Conservation (phyloP, 2,113 vertebrate species). For the Bubalus kerabau region DNA sequence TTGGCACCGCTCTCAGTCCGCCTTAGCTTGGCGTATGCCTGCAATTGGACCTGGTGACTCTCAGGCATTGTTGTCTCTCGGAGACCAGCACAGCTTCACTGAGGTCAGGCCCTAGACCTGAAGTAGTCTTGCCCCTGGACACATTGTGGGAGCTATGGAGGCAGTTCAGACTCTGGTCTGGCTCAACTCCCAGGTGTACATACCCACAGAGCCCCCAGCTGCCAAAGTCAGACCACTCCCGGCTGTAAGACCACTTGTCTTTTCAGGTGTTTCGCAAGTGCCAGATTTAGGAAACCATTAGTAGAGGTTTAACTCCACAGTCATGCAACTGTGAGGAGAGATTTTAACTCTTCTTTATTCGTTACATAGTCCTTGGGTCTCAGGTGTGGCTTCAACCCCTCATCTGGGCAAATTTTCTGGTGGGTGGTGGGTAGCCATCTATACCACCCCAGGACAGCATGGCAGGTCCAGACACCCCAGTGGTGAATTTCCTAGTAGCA, state of each 20-base stretch:
- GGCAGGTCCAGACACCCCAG: not conserved
- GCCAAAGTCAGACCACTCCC: accelerated
- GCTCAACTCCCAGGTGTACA: accelerated
- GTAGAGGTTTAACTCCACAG: not conserved
- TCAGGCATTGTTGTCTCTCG: not conserved
- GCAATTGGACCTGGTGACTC: not conserved
- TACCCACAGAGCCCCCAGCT: not conserved
- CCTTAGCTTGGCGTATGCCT: not conserved
- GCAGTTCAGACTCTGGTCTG: not conserved
- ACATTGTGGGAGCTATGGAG: not conserved
- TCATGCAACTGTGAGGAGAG: not conserved
- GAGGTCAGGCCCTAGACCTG: not conserved
- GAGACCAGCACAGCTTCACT: not conserved
- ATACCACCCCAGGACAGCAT: not conserved
- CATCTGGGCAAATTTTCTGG: not conserved
- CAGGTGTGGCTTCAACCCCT: not conserved
- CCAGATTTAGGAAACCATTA: not conserved
- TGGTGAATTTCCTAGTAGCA: not conserved
- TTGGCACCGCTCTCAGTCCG: not conserved
- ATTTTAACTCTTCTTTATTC: not conserved
- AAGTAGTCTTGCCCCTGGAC: not conserved
- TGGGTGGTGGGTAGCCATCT: accelerated
- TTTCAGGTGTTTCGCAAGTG: not conserved
- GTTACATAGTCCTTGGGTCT: not conserved
- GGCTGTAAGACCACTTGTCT: not conserved